Evolutionary conservation across 2,888 invertebrate genomes (phyloP), one percentile per base, ranked within the genome.

Genomic region (Pterobdella sp.): DNA sequence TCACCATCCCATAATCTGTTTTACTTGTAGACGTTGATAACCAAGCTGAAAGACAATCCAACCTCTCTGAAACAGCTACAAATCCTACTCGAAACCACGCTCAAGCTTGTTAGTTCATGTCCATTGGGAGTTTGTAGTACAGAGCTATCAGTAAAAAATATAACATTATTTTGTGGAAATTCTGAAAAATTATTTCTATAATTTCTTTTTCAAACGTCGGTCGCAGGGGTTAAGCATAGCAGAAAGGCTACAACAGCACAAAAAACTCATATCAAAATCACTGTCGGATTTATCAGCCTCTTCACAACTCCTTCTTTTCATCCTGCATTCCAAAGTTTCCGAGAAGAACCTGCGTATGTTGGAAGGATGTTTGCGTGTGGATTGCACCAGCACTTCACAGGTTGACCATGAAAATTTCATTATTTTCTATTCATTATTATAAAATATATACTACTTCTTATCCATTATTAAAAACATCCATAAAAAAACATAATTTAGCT

Each of bases 1-100:
- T 42, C 18, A 7, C 10, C 18, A 14, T 18, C 42, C 7, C 7
- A 18, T 7, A 7, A 42, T 7, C 42, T 14, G 7, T 42, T 18
- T 42, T 42, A 7, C 42, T 42, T 42, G 42, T 42, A 56, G 60
- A n/a, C n/a, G n/a, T n/a, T 56, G 3, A 22, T 56, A 3, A 56
- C 4, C n/a, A 56, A 56, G 60, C 60, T 56, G 60, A 56, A 56
- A 26, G 60, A 56, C 60, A 56, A 4, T 4, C 60, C 60, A 56
- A 26, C 60, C n/a, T 56, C 60, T 26, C 4, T 56, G n/a, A 56
- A 56, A 56, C 60, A 7, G 14, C 26, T 18, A 22, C 60, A 56
- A 4, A 56, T 56, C 7, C 60, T 56, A 3, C 60, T 56, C n/a
- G 60, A 56, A 56, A 56, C 60, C 60, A 56, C 7, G n/a, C 7